phyloP scores from a whole-genome alignment of 2,113 vertebrate species.

The Gnathonemus longibarbis region DNA sequence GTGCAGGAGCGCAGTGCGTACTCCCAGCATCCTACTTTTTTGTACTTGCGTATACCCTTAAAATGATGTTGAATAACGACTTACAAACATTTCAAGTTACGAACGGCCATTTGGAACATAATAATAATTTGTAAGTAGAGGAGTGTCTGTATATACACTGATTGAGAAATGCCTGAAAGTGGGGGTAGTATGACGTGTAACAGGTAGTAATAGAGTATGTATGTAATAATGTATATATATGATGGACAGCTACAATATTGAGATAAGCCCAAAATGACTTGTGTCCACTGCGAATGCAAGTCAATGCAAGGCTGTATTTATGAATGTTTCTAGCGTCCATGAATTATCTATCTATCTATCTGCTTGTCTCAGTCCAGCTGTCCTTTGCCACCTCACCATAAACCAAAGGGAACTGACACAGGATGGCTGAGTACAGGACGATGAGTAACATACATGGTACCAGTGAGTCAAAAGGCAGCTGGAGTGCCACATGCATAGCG shows the following conservation, averaged over 20 bases:
- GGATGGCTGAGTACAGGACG: background rate
- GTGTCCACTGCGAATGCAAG: background rate
- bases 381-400: background rate
- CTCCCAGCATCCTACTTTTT: too few species aligned
- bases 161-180: background rate
- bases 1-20: rapidly evolving
- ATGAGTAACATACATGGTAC: background rate
- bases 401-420: background rate
- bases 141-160: background rate
- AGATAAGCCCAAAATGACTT: background rate
- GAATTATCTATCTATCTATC: background rate
- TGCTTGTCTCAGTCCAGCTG: background rate
- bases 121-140: too few species aligned
- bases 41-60: too few species aligned
- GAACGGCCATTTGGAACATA: too few species aligned
- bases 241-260: background rate
- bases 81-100: too few species aligned
- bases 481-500: background rate
- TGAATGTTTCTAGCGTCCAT: background rate
- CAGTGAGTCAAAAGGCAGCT: background rate
- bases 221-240: background rate
- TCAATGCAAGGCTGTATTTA: background rate
- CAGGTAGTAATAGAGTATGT: background rate
- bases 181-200: background rate
- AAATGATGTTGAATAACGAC: too few species aligned